Percentiles rank a stretch among this genome's conserved stretches.
These are phyloP conservation scores for Butorides virescens DNA, from an alignment of 2,113 vertebrate species.

Conservation along the genomic window DNA sequence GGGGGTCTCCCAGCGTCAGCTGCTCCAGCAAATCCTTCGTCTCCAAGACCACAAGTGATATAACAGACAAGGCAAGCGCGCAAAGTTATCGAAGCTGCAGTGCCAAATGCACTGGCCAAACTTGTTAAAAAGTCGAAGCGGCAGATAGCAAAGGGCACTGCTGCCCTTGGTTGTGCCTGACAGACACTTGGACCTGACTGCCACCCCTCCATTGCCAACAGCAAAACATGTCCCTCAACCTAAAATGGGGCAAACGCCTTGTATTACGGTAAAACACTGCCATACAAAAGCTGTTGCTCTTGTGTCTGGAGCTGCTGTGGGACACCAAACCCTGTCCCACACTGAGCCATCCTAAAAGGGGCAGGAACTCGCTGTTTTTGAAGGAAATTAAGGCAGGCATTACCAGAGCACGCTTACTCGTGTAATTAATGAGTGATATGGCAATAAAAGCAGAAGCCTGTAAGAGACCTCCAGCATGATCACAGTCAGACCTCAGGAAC, in stretches of 20 bases:
- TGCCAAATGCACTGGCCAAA: not conserved
- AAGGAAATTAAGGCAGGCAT: not conserved
- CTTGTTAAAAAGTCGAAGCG: not conserved
- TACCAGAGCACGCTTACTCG: not conserved
- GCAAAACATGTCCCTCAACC: not conserved
- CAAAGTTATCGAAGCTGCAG: not conserved
- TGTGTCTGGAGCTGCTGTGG: not conserved
- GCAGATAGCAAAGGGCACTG: not conserved
- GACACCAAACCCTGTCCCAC: fast-evolving
- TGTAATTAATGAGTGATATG: not conserved
- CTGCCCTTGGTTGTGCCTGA: not conserved
- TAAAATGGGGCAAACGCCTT: not conserved
- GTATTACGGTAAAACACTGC: not conserved
- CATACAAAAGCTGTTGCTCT: not conserved
- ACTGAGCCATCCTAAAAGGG: not conserved
- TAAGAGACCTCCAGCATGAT: not conserved
- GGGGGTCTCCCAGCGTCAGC: not conserved
- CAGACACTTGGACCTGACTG: not conserved
- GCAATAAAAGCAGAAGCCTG: not conserved
- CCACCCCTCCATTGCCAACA: not conserved
- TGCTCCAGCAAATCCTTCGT: not conserved
- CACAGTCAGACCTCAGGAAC: constrained; percentile 10
- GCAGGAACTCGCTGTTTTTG: not conserved
- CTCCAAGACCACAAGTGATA: not conserved
- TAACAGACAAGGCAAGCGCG: not conserved